A percentile compares a stretch with the other conserved stretches of the same genome.
These are phyloP conservation scores for Lepidotrigona ventralis DNA, from an alignment of 1,140 invertebrate genomes.

Conservation along the genomic window DNA sequence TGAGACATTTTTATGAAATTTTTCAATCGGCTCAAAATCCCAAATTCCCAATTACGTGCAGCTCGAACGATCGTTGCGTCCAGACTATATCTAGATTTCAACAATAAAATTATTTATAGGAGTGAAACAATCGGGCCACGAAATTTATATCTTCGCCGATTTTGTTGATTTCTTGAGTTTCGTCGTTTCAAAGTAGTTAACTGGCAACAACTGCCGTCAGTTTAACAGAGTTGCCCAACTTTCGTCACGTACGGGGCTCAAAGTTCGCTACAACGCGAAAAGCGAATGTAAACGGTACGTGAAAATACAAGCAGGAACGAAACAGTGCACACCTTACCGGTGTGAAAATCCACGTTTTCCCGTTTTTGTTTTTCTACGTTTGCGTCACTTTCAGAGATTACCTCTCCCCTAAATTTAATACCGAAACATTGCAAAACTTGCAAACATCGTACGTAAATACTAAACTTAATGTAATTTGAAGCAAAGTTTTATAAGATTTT, in stretches of 20 bases:
- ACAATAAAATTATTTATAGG: background rate
- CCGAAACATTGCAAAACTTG: background rate
- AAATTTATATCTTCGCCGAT: background rate
- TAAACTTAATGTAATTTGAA: too few relatives aligned
- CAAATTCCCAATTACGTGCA: too few relatives aligned
- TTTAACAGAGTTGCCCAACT: background rate
- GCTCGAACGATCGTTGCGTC: background rate
- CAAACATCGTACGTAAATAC: too few relatives aligned
- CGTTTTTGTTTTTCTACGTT: background rate
- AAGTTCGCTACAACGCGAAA: background rate
- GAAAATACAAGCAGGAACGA: background rate
- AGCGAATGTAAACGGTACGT: background rate
- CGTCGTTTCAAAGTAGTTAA: background rate
- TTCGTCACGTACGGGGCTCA: constrained; percentile 14
- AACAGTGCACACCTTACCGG: background rate
- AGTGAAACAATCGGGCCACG: background rate
- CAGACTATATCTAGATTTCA: background rate
- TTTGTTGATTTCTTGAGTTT: background rate
- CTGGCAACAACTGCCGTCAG: background rate
- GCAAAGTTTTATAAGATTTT: too few relatives aligned
- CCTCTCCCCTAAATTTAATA: background rate
- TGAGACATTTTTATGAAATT: too few relatives aligned
- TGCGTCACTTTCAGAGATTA: background rate
- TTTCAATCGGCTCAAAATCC: too few relatives aligned
- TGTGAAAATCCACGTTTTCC: background rate